Evolutionary conservation across 2,888 invertebrate genomes (phyloP).

Genomic region (Dicranocentrus wangi): DNA sequence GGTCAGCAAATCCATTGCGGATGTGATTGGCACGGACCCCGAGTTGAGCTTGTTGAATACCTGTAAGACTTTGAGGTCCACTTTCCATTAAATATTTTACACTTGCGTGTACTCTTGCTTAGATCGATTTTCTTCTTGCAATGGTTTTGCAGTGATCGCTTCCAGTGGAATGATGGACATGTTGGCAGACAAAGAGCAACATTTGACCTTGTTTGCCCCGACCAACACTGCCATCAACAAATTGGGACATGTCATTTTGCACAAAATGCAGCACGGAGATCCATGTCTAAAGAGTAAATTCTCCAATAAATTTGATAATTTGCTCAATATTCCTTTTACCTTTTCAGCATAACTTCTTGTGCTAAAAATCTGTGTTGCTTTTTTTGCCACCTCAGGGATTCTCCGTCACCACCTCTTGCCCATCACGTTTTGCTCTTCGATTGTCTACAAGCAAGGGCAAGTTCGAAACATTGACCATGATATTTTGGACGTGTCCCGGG

Average conservation of each 20-base stretch:
- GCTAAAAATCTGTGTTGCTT: too few species aligned
- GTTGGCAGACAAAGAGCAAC: slow-evolving; percentile 76
- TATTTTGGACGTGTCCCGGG: slow-evolving; percentile 77
- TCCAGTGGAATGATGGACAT: slow-evolving; percentile 78
- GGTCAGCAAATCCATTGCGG: slow-evolving; percentile 78
- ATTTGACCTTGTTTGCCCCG: slow-evolving; percentile 79
- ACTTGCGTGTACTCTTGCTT: too few species aligned
- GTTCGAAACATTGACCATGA: slow-evolving; percentile 78
- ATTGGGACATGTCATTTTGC: slow-evolving; percentile 76
- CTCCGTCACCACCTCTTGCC: slow-evolving; percentile 81
- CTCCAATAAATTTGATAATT: slow-evolving; percentile 2
- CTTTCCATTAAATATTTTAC: too few species aligned
- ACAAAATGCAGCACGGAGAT: slow-evolving; percentile 78
- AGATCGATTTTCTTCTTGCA: too few species aligned
- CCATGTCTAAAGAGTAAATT: slow-evolving; percentile 78
- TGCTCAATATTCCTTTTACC: too few species aligned
- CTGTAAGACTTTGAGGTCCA: slow-evolving; percentile 73
- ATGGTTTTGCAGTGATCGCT: too few species aligned
- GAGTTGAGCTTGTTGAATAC: slow-evolving; percentile 79
- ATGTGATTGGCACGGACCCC: slow-evolving; percentile 78
- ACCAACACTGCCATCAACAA: slow-evolving; percentile 82
- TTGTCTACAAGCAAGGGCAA: slow-evolving; percentile 78
- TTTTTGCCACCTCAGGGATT: too few species aligned
- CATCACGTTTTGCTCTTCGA: slow-evolving; percentile 81
- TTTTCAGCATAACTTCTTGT: too few species aligned